Conservation (phyloP, 2,888 invertebrate species). For the Acleris sparsana region DNA sequence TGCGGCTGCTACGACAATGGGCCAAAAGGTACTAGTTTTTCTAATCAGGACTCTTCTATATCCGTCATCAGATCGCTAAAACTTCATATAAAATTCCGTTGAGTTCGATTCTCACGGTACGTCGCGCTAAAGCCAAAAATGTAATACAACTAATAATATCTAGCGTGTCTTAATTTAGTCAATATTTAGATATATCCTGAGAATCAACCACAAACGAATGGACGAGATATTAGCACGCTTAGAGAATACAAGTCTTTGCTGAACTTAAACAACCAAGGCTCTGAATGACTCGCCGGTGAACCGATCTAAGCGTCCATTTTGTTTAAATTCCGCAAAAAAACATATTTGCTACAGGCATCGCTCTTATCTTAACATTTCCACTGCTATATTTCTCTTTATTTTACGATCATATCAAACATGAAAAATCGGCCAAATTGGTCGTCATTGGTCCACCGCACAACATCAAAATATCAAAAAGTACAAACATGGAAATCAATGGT, state of each 20-base stretch:
- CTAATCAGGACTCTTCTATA: conserved; percentile 7
- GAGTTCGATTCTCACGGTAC: conserved; percentile 1
- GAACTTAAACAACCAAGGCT: too few species aligned
- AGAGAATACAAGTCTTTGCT: too few species aligned
- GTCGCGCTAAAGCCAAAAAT: not conserved
- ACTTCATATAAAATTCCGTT: conserved; percentile 1
- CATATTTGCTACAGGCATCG: not conserved
- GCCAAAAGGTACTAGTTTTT: conserved; percentile 9
- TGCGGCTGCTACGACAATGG: too few species aligned
- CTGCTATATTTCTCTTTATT: conserved; percentile 1
- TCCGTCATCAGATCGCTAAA: conserved; percentile 26
- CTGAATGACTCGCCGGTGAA: too few species aligned
- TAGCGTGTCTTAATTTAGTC: not conserved
- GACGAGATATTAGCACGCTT: not conserved
- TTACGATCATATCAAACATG: conserved; percentile 7
- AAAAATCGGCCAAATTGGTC: conserved; percentile 5
- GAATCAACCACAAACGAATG: not conserved
- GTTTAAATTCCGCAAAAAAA: too few species aligned
- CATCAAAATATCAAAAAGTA: not conserved
- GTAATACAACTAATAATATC: conserved; percentile 6
- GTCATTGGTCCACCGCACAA: conserved; percentile 16
- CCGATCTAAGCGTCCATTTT: too few species aligned
- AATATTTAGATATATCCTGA: conserved; percentile 1
- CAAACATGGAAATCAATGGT: not conserved
- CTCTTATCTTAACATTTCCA: not conserved